Base-by-base conservation (phyloP, 2,888 invertebrate genomes). In the Drosophila parthenogenetica region DNA sequence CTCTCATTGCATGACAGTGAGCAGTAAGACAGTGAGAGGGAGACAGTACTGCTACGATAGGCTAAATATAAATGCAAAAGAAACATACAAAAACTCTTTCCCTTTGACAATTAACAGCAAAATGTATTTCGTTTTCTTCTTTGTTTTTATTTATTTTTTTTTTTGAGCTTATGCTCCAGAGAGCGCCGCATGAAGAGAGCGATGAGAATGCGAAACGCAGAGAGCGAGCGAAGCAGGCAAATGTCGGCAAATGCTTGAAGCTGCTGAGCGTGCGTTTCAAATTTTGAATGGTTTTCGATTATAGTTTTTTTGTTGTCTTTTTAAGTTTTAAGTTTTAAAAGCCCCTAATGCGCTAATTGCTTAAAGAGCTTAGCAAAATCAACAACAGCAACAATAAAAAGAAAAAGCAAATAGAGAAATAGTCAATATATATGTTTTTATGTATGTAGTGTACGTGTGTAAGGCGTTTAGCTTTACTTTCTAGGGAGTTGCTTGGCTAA, bases 381-480 rank as follows among this genome's bases (percentile, higher is more conserved):
- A 65, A 22, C 54, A 65, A 32, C 50, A 73, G 53, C 59, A 55
- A 19, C 37, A 58, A 17, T 51, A 35, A 35, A 35, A 17, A 37
- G 22, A 40, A 69, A 65, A 53, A 59, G 60, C 55, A 68, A 48
- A 59, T 57, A 65, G 46, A 73, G 58, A 59, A 65, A 73, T 53
- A 73, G 63, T 46, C 48, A 25, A 48, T 29, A 29, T 29, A 29
- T 29, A 8, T 19, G 3, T 19, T 19, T 19, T 2, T 19, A 3
- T 19, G 19, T 19, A 19, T 25, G 25, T 25, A 29, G 8, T 29
- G 8, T 39, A 17, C 5, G 57, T 22, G 14, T 53, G 39, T 57
- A 59, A 66, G 50, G 57, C 62, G 57, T 64, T 77, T 64, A 73
- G 73, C 82, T 74, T 62, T 64, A 81, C 88, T 83, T 87, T 87